Percentiles rank a stretch among this genome's conserved stretches.
Conservation (phyloP, 2,113 vertebrate species). For the Ceuthmochares aereus region DNA sequence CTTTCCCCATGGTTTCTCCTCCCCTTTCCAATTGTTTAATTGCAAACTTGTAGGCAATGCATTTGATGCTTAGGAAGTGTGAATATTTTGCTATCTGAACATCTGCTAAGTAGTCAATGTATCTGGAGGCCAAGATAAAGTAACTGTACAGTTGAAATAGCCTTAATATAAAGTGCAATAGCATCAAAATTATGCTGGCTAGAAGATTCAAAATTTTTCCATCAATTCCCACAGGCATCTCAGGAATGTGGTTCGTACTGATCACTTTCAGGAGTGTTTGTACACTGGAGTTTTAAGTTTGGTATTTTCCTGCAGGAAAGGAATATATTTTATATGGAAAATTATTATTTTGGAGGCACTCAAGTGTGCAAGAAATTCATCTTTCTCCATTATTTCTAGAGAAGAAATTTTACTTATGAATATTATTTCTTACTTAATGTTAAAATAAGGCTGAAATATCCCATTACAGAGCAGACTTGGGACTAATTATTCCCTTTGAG, state of each 20-base stretch:
- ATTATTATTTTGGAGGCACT: background rate
- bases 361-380: background rate
- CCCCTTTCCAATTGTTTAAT: background rate
- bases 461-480: background rate
- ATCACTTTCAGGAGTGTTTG: background rate
- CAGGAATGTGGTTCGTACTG: background rate
- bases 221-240: background rate
- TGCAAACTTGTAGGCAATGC: background rate
- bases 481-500: conserved; percentile 17
- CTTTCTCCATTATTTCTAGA: background rate
- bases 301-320: background rate
- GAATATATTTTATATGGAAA: background rate
- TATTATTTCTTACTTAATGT: background rate
- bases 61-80: background rate
- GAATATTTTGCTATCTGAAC: conserved; percentile 11
- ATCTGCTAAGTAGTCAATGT: conserved; percentile 17
- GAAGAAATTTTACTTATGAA: background rate
- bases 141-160: background rate
- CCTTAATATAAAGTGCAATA: background rate
- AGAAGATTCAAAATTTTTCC: background rate
- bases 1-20: background rate
- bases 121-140: conserved; percentile 16
- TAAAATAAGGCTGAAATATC: background rate
- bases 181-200: background rate
- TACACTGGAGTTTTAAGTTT: background rate